These are phyloP conservation scores for Carassius auratus DNA, from an alignment of 2,113 vertebrate species.

Conservation along the genomic window DNA sequence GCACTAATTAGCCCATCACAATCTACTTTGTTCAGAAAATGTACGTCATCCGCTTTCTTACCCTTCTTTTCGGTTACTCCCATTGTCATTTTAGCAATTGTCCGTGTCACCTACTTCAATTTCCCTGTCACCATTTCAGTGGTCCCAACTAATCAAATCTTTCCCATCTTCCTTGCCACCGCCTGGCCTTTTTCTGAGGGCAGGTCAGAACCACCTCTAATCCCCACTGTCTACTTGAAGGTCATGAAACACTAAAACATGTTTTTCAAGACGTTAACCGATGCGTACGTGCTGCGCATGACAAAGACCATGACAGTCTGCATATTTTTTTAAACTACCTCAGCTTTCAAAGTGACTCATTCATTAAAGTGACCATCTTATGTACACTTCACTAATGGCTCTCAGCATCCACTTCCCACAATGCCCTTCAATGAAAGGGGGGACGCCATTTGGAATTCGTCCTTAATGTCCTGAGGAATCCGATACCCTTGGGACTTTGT, in stretches of 20 bases:
- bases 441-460: neutral
- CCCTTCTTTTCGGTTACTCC: neutral
- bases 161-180: constrained; percentile 13
- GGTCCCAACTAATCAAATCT: constrained; percentile 37
- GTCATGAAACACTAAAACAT: constrained; percentile 27
- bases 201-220: constrained; percentile 33
- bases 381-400: constrained; percentile 2
- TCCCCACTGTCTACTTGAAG: constrained; percentile 23
- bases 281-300: constrained; percentile 5
- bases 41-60: constrained; percentile 20
- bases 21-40: constrained; percentile 15
- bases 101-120: constrained; percentile 9
- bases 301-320: constrained; percentile 3
- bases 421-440: neutral
- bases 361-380: constrained; percentile 8
- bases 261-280: constrained; percentile 34
- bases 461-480: neutral
- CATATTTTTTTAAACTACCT: constrained; percentile 11
- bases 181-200: constrained; percentile 27
- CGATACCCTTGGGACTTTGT: neutral
- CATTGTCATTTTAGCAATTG: constrained; percentile 30
- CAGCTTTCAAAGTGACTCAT: constrained; percentile 34
- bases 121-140: constrained; percentile 42
- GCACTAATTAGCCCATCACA: constrained; percentile 24
- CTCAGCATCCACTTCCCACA: neutral